Conservation (phyloP, 2,113 vertebrate species). For the Cryptoleucopteryx plumbea region DNA sequence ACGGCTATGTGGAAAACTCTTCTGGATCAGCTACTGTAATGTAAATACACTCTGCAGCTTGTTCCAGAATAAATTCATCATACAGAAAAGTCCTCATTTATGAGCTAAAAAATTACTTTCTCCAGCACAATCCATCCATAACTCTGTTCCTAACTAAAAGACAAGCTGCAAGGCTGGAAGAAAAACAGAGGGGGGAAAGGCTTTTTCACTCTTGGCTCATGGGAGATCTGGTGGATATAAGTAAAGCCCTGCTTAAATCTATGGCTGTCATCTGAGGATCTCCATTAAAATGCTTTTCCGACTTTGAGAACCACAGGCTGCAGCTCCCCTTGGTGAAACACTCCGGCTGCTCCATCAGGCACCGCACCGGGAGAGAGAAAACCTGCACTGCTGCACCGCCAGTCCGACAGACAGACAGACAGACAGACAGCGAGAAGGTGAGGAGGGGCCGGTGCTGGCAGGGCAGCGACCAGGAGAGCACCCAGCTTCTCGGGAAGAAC, state of each 20-base stretch:
- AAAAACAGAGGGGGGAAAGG: neutral
- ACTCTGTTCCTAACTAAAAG: neutral
- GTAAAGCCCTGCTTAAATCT: neutral
- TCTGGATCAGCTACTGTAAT: neutral
- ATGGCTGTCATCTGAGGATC: neutral
- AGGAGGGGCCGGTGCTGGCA: neutral
- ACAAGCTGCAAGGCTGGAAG: neutral
- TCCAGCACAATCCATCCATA: neutral
- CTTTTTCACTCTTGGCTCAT: neutral
- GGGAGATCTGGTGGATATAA: neutral
- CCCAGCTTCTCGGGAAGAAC: neutral
- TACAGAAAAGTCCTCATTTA: neutral
- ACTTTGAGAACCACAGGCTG: neutral
- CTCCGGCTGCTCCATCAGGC: neutral
- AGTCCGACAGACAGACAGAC: neutral
- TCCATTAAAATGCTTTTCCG: neutral
- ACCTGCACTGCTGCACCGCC: neutral
- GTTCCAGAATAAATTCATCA: neutral
- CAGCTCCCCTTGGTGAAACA: neutral
- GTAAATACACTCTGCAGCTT: neutral
- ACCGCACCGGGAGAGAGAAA: neutral
- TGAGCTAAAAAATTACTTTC: neutral
- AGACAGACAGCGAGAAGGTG: too few relatives aligned
- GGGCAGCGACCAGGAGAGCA: neutral
- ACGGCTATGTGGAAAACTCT: neutral